Conservation (phyloP, 2,888 invertebrate species). For the Phengaris alcon region DNA sequence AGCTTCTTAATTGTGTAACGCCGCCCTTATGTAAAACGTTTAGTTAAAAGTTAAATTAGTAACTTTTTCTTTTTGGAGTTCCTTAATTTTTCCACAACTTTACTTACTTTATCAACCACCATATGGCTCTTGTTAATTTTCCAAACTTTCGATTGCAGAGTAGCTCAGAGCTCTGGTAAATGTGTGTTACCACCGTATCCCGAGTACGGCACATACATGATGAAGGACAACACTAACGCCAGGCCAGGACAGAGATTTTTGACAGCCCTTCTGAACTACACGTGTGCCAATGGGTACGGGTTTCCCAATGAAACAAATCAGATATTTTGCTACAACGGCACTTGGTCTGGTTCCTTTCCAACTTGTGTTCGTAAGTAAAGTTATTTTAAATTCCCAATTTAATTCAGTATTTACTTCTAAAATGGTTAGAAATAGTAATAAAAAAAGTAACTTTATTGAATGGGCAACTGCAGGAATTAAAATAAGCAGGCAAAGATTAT, state of each 20-base stretch:
- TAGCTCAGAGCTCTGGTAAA: not conserved
- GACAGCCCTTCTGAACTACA: not conserved
- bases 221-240: not conserved
- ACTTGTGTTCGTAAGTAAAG: constrained; percentile 15
- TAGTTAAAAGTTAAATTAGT: too few species aligned
- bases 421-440: too few species aligned
- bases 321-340: constrained; percentile 21
- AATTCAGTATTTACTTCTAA: too few species aligned
- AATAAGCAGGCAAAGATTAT: too few species aligned
- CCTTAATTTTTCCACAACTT: too few species aligned
- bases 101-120: not conserved
- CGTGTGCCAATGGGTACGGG: constrained; percentile 9
- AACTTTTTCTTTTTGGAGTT: too few species aligned
- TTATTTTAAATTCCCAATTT: not conserved
- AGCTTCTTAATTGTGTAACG: too few species aligned
- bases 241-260: not conserved
- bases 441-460: too few species aligned
- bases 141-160: not conserved
- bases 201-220: constrained; percentile 4
- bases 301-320: constrained; percentile 13
- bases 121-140: not conserved
- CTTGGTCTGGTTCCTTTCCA: constrained; percentile 17
- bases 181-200: constrained; percentile 18
- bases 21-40: too few species aligned
- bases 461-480: too few species aligned